Evolutionary conservation across 2,113 vertebrate genomes (phyloP), one percentile per base, ranked within the genome.

Genomic region (Clarias macrocephalus): DNA sequence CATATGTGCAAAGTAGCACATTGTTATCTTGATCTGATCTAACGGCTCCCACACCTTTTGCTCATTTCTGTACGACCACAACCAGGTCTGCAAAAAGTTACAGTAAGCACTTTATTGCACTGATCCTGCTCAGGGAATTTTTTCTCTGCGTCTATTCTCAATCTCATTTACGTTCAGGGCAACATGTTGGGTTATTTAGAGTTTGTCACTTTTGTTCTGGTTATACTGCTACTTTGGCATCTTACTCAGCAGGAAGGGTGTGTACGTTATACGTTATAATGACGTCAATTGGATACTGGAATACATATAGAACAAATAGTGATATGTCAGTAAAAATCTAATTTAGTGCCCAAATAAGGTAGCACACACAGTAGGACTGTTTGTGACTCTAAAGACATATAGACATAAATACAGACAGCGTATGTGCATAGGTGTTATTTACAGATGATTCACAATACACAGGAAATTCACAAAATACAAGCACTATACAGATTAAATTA

Each of bases 21-120:
- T 21, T 11, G n/a, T 80, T 80, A 80, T 80, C 76, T 30, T 30
- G 54, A 6, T 80, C n/a, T 57, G 76, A 59, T 80, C 76, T 59
- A 57, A 0, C n/a, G 7, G 9, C n/a, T 79, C 54, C 52, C 19
- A 4, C 76, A 59, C n/a, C 8, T 28, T 28, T 10, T 16, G 33
- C 76, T 79, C 54, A 18, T 57, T 59, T 79, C 76, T 19, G 0
- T 80, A 19, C 19, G 54, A 80, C n/a, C n/a, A 33, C 54, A 80
- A 11, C 30, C 76, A 30, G 52, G n/a, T 21, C 18, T 80, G 76
- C 54, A 59, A 19, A 80, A 4, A 0, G 15, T 54, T 57, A 15
- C 48, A 28, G 25, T n/a, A 9, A 77, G 76, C 54, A 30, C 54
- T 33, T 30, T 80, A 28, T 21, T 59, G n/a, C 28, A 30, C 76